Percentiles rank a stretch among this genome's conserved stretches.
Evolutionary conservation across 1,140 invertebrate genomes (phyloP).

Genomic region (Lysiphlebus fabarum): DNA sequence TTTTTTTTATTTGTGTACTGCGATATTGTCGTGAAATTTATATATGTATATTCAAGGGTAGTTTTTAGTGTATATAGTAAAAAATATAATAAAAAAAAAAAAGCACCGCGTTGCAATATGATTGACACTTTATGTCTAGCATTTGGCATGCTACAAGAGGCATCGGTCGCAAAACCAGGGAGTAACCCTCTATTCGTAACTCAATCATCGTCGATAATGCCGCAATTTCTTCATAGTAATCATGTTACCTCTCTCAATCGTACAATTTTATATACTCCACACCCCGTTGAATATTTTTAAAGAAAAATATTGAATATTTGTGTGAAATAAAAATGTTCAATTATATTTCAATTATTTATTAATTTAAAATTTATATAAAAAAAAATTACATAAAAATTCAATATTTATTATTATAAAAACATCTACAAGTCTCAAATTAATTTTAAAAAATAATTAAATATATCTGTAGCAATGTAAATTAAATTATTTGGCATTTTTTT

Average conservation of each 20-base stretch:
- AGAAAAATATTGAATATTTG: constrained; percentile 5
- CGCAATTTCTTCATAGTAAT: constrained; percentile 54
- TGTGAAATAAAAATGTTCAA: neutral
- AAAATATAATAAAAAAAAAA: constrained; percentile 12
- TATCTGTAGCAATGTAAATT: no score
- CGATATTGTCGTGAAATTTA: no score
- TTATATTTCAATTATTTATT: neutral
- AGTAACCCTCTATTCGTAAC: constrained; percentile 44
- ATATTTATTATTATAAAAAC: no score
- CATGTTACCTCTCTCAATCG: constrained; percentile 42
- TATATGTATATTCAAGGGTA: no score
- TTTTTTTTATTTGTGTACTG: no score
- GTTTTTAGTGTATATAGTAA: neutral
- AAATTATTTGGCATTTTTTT: no score
- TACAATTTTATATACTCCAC: constrained; percentile 24
- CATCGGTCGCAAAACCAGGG: constrained; percentile 29
- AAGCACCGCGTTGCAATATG: constrained; percentile 36
- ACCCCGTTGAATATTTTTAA: constrained; percentile 8
- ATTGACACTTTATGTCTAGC: constrained; percentile 52
- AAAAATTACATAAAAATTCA: no score
- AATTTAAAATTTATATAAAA: no score
- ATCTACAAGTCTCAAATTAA: no score
- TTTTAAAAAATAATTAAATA: no score
- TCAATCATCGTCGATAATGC: constrained; percentile 54
- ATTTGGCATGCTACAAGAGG: constrained; percentile 33